A percentile compares a stretch with the other conserved stretches of the same genome.
Conservation (phyloP, 2,797 vertebrate genomes). For the Lerista edwardsae region DNA sequence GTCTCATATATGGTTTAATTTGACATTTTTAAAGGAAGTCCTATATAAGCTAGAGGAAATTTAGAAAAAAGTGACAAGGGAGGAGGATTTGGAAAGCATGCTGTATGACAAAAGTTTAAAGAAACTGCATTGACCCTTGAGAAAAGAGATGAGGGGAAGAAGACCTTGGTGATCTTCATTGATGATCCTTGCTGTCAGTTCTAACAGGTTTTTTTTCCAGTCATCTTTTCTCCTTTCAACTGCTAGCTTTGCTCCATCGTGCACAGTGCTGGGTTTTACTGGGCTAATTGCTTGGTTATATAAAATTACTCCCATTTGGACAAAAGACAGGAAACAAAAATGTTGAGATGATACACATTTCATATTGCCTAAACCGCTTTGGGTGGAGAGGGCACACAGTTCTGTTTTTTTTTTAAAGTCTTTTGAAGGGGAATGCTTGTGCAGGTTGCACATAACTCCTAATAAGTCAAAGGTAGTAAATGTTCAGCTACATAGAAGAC, state of each 20-base stretch:
- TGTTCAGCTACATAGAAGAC: not conserved
- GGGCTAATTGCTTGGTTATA: not conserved
- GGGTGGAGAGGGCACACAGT: no score
- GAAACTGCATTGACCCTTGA: not conserved
- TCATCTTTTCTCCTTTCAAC: no score
- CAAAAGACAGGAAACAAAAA: no score
- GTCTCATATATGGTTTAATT: not conserved
- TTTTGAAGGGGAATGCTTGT: not conserved
- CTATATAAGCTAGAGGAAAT: not conserved
- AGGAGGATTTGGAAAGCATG: not conserved
- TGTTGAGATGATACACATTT: no score
- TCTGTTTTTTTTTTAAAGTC: no score
- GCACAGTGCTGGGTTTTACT: not conserved
- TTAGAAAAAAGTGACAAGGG: not conserved
- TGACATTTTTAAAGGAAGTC: not conserved
- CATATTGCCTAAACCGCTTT: no score
- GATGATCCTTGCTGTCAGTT: not conserved
- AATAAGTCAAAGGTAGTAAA: not conserved
- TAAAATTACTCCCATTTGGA: not conserved
- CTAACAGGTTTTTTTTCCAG: not conserved
- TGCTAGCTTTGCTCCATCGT: not conserved
- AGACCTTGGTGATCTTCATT: not conserved
- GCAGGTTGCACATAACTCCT: not conserved
- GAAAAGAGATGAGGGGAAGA: not conserved
- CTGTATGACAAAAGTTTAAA: not conserved